Conservation (phyloP, 2,888 invertebrate genomes). For the Limnephilus auricula region DNA sequence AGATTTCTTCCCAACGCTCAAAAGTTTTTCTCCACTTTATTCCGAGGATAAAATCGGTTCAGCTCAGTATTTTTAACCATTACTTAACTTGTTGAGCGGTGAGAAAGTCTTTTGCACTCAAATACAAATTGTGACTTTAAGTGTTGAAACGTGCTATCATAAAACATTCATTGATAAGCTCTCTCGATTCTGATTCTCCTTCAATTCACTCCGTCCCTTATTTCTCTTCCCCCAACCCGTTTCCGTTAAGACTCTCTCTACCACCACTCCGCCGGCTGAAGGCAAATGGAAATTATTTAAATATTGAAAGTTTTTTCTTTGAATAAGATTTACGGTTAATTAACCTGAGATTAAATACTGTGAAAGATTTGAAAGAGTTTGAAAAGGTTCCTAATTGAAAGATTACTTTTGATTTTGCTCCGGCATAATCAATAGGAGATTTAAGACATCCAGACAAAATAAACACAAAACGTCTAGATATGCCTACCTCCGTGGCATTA, state of each 20-base stretch:
- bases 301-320: slow-evolving; percentile 31
- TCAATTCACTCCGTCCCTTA: slow-evolving; percentile 50
- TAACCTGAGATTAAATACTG: slow-evolving; percentile 20
- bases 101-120: slow-evolving; percentile 45
- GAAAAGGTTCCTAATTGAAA: not conserved
- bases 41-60: not conserved
- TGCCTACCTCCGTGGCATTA: not conserved
- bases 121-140: slow-evolving; percentile 65
- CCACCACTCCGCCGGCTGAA: slow-evolving; percentile 14
- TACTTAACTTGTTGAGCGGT: slow-evolving; percentile 60
- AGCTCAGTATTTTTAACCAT: slow-evolving; percentile 31
- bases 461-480: not conserved
- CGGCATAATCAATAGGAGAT: not conserved
- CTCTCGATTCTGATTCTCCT: slow-evolving; percentile 52
- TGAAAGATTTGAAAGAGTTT: slow-evolving; percentile 21
- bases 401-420: not conserved
- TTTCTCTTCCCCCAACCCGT: slow-evolving; percentile 45
- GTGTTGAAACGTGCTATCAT: slow-evolving; percentile 66
- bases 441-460: not conserved
- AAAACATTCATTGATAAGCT: slow-evolving; percentile 66
- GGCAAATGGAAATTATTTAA: slow-evolving; percentile 36
- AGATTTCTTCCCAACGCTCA: not conserved
- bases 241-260: slow-evolving; percentile 3
- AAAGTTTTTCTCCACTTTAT: not conserved
- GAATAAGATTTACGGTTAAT: slow-evolving; percentile 19